phyloP scores from a whole-genome alignment of 2,888 invertebrate genomes.

The Taphrorychus bicolor region DNA sequence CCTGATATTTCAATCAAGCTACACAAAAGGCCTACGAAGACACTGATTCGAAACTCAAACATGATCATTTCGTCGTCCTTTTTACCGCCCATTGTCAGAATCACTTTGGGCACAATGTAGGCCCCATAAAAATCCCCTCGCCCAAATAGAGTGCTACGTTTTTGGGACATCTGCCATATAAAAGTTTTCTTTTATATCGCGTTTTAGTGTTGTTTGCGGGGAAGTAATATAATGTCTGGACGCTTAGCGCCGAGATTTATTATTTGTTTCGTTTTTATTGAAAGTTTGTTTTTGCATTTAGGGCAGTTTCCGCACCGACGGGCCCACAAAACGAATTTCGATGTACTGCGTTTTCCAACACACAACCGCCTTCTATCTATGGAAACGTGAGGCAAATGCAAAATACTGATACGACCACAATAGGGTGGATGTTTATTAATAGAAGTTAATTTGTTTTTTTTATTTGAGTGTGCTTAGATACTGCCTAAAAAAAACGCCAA shows the following conservation, averaged over 20 bases:
- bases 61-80: slow-evolving; percentile 38
- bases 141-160: slow-evolving; percentile 37
- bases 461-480: too few relatives aligned
- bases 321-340: background rate
- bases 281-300: slow-evolving; percentile 35
- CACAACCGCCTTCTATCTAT: background rate
- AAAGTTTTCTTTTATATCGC: slow-evolving; percentile 34
- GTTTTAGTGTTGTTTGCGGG: slow-evolving; percentile 32
- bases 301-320: background rate
- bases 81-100: slow-evolving; percentile 36
- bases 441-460: too few relatives aligned
- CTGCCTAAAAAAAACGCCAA: too few relatives aligned
- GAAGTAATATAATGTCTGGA: slow-evolving; percentile 25
- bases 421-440: too few relatives aligned
- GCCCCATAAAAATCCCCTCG: slow-evolving; percentile 26
- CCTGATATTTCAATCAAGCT: slow-evolving; percentile 19
- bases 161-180: slow-evolving; percentile 39
- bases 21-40: slow-evolving; percentile 29
- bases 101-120: slow-evolving; percentile 36
- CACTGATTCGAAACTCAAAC: slow-evolving; percentile 37
- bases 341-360: background rate
- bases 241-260: slow-evolving; percentile 33
- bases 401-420: background rate
- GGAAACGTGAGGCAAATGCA: background rate
- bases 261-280: slow-evolving; percentile 38